These are phyloP conservation scores for Athalia rosae DNA, from an alignment of 2,888 invertebrate species.

Conservation along the genomic window DNA sequence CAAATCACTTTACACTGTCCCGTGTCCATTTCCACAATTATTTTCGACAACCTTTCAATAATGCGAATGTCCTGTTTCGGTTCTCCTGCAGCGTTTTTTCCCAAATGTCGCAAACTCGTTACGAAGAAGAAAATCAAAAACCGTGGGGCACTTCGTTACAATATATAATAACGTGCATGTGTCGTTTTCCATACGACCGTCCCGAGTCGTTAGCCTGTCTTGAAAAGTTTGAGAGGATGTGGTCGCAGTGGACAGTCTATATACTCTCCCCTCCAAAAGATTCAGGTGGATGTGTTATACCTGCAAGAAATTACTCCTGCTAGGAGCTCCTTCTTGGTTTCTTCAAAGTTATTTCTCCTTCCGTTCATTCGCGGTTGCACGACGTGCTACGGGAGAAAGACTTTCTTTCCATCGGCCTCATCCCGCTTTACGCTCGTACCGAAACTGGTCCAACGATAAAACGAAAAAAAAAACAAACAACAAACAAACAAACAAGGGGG, in stretches of 20 bases:
- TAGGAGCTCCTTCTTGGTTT: neutral
- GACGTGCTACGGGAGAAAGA: conserved; percentile 64
- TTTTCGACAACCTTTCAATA: neutral
- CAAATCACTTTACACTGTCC: conserved; percentile 37
- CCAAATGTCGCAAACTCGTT: neutral
- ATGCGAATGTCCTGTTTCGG: neutral
- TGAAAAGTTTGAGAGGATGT: conserved; percentile 66
- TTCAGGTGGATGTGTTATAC: neutral
- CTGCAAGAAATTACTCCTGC: neutral
- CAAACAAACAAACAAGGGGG: no score
- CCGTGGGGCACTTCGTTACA: neutral
- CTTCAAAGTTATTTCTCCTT: neutral
- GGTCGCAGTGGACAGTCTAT: conserved; percentile 64
- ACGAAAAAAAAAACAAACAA: no score
- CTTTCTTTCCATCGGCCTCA: conserved; percentile 48
- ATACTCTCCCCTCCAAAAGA: conserved; percentile 65
- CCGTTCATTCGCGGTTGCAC: neutral
- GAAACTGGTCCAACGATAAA: no score
- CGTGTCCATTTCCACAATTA: conserved; percentile 32
- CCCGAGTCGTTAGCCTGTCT: conserved; percentile 54
- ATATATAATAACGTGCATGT: neutral
- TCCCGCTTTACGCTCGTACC: neutral
- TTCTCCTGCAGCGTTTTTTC: neutral
- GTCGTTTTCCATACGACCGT: conserved; percentile 27
- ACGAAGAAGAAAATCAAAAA: neutral